phyloP scores from a whole-genome alignment of 2,113 vertebrate genomes.

The Ictalurus punctatus region DNA sequence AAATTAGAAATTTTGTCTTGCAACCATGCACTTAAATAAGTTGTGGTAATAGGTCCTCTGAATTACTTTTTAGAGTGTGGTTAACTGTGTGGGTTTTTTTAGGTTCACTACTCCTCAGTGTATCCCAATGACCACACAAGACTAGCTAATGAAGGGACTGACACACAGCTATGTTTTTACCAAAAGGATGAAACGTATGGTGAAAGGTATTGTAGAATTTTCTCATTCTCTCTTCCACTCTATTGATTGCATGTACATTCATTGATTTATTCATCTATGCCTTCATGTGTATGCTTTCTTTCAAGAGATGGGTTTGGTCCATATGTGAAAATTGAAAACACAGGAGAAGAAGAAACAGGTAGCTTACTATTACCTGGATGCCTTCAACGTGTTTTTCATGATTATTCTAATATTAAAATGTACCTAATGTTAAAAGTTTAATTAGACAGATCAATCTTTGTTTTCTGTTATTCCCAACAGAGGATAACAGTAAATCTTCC shows the following conservation, averaged over 20 bases:
- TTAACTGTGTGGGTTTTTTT: not conserved
- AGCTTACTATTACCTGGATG: not conserved
- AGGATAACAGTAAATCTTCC: not conserved
- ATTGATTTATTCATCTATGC: not conserved
- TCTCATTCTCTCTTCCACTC: not conserved
- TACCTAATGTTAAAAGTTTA: not conserved
- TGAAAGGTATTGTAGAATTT: not conserved
- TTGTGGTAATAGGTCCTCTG: too few species aligned
- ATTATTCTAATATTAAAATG: not conserved
- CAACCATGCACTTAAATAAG: too few species aligned
- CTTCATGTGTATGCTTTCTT: not conserved
- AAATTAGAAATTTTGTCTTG: too few species aligned
- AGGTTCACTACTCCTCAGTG: conserved; percentile 43
- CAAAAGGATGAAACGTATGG: conserved; percentile 28
- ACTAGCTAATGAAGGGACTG: not conserved
- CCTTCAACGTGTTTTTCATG: not conserved
- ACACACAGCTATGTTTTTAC: conserved; percentile 42
- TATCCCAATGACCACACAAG: conserved; percentile 49
- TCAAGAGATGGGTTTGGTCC: conserved; percentile 32
- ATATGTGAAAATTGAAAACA: conserved; percentile 36
- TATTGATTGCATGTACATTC: not conserved
- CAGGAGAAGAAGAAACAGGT: conserved; percentile 1
- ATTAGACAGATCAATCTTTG: not conserved
- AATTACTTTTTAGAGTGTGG: too few species aligned
- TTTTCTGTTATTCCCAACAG: conserved; percentile 1